These are phyloP conservation scores for Perca flavescens DNA, from an alignment of 2,113 vertebrate genomes.

Conservation along the genomic window DNA sequence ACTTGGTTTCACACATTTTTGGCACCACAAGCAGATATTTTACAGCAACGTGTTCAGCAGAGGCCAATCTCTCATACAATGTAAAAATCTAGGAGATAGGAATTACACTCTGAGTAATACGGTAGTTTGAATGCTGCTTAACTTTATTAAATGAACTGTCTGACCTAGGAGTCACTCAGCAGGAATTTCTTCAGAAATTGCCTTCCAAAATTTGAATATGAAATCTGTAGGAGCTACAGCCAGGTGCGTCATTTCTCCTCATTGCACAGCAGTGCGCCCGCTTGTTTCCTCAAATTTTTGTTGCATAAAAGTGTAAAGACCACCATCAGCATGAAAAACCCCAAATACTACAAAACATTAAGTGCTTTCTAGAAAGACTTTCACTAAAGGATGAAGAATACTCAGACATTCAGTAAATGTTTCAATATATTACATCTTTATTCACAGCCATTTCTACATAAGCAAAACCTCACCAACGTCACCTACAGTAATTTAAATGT, in stretches of 20 bases:
- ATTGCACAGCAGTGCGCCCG: too few species aligned
- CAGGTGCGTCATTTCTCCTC: too few species aligned
- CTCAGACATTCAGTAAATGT: constrained; percentile 15
- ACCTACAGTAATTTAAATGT: constrained; percentile 3
- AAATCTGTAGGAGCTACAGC: too few species aligned
- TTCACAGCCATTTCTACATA: constrained; percentile 64
- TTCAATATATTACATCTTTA: constrained; percentile 69
- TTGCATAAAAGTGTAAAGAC: too few species aligned
- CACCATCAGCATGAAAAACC: not conserved
- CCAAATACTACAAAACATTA: not conserved
- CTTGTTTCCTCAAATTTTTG: too few species aligned
- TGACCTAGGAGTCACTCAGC: too few species aligned
- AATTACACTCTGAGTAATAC: not conserved
- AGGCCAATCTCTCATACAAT: not conserved
- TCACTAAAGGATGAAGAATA: not conserved
- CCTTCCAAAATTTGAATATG: too few species aligned
- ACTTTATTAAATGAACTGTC: too few species aligned
- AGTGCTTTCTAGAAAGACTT: not conserved
- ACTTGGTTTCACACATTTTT: too few species aligned
- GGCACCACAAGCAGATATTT: not conserved
- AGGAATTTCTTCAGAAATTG: too few species aligned
- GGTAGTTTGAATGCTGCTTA: not conserved
- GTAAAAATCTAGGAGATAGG: too few species aligned
- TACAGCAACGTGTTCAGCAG: not conserved
- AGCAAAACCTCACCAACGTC: constrained; percentile 15